Conservation (phyloP, 2,888 invertebrate genomes). For the Xylocampa areola region DNA sequence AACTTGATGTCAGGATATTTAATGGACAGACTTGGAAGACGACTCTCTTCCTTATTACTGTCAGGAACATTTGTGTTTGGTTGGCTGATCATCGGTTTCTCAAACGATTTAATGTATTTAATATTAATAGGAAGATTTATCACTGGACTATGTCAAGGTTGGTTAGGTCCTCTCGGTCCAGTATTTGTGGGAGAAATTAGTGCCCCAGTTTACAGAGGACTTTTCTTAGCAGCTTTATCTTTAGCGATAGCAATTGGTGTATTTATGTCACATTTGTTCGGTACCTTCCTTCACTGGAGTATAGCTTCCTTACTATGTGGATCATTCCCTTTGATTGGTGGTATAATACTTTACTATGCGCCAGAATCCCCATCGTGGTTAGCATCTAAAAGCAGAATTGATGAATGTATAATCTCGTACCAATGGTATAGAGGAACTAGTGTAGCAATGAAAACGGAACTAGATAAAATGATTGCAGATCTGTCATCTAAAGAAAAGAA, state of each 20-base stretch:
- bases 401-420: conserved; percentile 90
- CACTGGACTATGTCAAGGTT: conserved; percentile 89
- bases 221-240: conserved; percentile 90
- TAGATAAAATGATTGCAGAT: conserved; percentile 85
- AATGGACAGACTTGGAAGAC: conserved; percentile 91
- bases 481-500: conserved; percentile 72
- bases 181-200: conserved; percentile 91
- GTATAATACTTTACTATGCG: conserved; percentile 88
- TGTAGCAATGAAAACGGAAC: conserved; percentile 82
- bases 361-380: conserved; percentile 93
- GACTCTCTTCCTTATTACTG: conserved; percentile 85
- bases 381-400: conserved; percentile 89
- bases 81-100: conserved; percentile 90
- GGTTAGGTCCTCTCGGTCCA: conserved; percentile 88
- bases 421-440: conserved; percentile 90
- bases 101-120: conserved; percentile 79
- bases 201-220: conserved; percentile 90
- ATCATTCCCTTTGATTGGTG: conserved; percentile 86
- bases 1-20: conserved; percentile 90
- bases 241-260: conserved; percentile 91
- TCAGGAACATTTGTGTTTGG: conserved; percentile 88
- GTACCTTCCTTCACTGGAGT: conserved; percentile 91
- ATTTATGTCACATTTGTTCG: conserved; percentile 91
- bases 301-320: conserved; percentile 89
- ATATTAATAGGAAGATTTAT: conserved; percentile 89